phyloP scores from a whole-genome alignment of 1,140 invertebrate species.

The Sycobia sp. region DNA sequence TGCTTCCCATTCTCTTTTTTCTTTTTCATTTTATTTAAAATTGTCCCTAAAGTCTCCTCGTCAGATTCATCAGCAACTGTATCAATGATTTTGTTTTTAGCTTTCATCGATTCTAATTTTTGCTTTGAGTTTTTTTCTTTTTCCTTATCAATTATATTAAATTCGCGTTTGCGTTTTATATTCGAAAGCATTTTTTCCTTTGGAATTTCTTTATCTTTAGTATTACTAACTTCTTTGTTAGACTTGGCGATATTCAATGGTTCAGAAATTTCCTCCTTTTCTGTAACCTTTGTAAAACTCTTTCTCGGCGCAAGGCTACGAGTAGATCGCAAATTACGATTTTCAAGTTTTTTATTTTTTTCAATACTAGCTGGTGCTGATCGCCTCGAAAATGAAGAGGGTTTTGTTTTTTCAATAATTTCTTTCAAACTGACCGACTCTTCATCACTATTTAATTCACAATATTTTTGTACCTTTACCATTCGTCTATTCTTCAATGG shows the following conservation, averaged over 20 bases:
- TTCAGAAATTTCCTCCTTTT: not conserved
- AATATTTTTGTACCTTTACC: constrained; percentile 48
- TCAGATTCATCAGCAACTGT: constrained; percentile 40
- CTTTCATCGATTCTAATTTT: constrained; percentile 19
- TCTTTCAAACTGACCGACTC: constrained; percentile 47
- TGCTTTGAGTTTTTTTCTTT: constrained; percentile 30
- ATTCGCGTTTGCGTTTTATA: constrained; percentile 36
- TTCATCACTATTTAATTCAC: constrained; percentile 56
- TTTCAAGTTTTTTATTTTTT: constrained; percentile 24
- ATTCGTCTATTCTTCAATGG: constrained; percentile 49
- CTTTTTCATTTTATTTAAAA: constrained; percentile 49
- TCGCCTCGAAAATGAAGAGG: constrained; percentile 42
- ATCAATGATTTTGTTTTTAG: constrained; percentile 4
- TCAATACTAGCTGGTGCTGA: constrained; percentile 21
- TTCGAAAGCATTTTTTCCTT: constrained; percentile 28
- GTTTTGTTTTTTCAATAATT: constrained; percentile 6
- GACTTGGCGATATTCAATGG: constrained; percentile 22
- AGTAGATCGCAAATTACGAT: constrained; percentile 37
- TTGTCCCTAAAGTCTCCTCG: constrained; percentile 51
- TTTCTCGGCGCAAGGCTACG: constrained; percentile 28
- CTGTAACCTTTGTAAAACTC: constrained; percentile 21
- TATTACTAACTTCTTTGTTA: constrained; percentile 25
- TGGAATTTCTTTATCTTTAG: constrained; percentile 20
- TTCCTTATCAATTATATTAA: constrained; percentile 34
- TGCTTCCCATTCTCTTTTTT: constrained; percentile 43